Percentiles rank a stretch among this genome's conserved stretches.
These are phyloP conservation scores for Spheniscus humboldti DNA, from an alignment of 2,797 vertebrate species.

Conservation along the genomic window DNA sequence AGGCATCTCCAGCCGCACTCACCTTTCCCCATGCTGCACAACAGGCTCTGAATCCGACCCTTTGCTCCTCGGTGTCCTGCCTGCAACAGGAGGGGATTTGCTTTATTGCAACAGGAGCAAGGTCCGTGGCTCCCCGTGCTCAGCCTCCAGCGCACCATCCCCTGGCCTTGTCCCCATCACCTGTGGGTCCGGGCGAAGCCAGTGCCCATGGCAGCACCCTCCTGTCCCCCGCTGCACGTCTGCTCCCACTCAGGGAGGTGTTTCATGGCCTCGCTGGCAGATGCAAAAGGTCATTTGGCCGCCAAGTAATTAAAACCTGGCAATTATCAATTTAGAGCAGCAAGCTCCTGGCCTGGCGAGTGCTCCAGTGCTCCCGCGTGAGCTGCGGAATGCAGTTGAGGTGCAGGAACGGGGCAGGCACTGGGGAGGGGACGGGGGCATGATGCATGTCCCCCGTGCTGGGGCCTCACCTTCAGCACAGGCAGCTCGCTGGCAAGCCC, in stretches of 20 bases:
- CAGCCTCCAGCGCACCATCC: fast-evolving
- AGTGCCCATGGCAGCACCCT: fast-evolving
- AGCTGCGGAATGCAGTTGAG: background rate
- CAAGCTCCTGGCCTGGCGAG: background rate
- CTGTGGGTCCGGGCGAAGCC: fast-evolving
- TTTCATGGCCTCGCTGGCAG: background rate
- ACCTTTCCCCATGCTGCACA: background rate
- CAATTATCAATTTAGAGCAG: constrained; percentile 15
- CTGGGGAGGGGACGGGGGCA: fast-evolving
- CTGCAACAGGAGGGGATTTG: background rate
- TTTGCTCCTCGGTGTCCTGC: background rate
- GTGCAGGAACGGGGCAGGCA: background rate
- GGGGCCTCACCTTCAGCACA: background rate
- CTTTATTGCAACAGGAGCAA: too few species aligned
- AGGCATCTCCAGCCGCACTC: background rate
- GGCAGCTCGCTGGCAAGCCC: background rate
- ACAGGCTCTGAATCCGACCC: fast-evolving
- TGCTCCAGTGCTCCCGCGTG: fast-evolving
- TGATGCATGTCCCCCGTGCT: fast-evolving
- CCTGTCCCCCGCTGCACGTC: fast-evolving
- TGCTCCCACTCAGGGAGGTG: background rate
- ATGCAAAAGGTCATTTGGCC: constrained; percentile 21
- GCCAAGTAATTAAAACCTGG: constrained; percentile 44
- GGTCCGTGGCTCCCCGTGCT: fast-evolving
- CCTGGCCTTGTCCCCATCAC: fast-evolving